These are phyloP conservation scores for Nemapogon koenigi DNA, from an alignment of 2,888 invertebrate species.

Conservation along the genomic window DNA sequence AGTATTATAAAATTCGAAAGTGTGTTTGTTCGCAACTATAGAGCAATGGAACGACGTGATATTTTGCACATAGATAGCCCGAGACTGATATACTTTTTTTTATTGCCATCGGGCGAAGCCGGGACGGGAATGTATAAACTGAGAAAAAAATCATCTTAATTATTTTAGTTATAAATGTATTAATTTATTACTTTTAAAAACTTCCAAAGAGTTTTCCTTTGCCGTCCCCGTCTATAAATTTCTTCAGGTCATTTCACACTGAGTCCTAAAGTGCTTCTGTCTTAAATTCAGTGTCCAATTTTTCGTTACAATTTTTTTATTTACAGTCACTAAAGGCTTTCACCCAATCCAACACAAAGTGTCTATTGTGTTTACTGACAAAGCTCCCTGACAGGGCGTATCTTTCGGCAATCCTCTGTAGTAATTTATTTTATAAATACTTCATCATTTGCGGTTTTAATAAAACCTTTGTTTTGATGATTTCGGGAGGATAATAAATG, in stretches of 20 bases:
- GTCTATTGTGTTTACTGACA: slow-evolving; percentile 35
- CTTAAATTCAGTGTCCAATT: slow-evolving; percentile 7
- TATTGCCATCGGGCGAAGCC: no score
- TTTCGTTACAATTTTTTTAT: slow-evolving; percentile 20
- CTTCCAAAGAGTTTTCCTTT: no score
- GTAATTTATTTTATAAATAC: slow-evolving; percentile 33
- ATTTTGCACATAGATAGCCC: no score
- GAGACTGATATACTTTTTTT: no score
- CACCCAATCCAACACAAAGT: slow-evolving; percentile 28
- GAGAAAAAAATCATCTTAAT: no score
- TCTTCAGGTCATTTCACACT: slow-evolving; percentile 7
- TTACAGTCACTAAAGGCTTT: slow-evolving; percentile 26
- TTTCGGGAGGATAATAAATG: slow-evolving; percentile 22
- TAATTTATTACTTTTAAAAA: no score
- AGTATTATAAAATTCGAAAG: no score
- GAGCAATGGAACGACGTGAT: no score
- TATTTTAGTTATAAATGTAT: no score
- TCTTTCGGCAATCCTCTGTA: slow-evolving; percentile 26
- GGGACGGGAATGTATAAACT: no score
- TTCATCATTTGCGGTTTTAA: slow-evolving; percentile 28
- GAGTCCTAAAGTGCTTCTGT: slow-evolving; percentile 4
- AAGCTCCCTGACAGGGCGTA: slow-evolving; percentile 32
- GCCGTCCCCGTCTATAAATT: slow-evolving; percentile 8
- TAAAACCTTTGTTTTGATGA: slow-evolving; percentile 18
- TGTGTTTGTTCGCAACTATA: no score